A percentile compares a stretch with the other conserved stretches of the same genome.
Evolutionary conservation across 2,888 invertebrate genomes (phyloP).

Genomic region (Eremobia ochroleuca): DNA sequence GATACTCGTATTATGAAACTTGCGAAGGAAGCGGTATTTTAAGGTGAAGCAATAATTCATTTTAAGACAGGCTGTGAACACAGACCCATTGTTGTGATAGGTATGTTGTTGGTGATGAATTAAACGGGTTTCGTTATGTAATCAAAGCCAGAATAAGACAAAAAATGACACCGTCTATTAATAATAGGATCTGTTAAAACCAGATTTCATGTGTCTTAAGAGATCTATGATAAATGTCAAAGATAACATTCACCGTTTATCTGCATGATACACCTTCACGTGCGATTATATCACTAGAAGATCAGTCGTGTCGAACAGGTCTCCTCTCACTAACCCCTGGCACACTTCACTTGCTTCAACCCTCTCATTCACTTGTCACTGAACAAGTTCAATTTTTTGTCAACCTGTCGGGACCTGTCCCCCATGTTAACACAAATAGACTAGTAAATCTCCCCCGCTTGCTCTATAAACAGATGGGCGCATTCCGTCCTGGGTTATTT

Average conservation of each 20-base stretch:
- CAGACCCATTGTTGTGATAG: neutral
- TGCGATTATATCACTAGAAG: constrained; percentile 10
- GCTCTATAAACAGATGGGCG: constrained; percentile 87
- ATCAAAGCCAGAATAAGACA: constrained; percentile 13
- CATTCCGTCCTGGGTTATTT: constrained; percentile 85
- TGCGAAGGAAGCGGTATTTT: neutral
- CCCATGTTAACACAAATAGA: constrained; percentile 76
- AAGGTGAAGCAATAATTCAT: constrained; percentile 27
- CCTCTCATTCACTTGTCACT: constrained; percentile 66
- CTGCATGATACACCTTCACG: neutral
- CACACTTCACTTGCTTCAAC: constrained; percentile 65
- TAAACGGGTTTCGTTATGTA: constrained; percentile 20
- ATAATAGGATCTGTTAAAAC: constrained; percentile 6
- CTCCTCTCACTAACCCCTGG: constrained; percentile 51
- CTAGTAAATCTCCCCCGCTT: constrained; percentile 84
- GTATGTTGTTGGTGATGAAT: neutral
- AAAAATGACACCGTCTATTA: constrained; percentile 25
- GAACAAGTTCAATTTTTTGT: constrained; percentile 72
- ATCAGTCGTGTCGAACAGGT: neutral
- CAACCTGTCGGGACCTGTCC: constrained; percentile 82
- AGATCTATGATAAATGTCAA: constrained; percentile 4
- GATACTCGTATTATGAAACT: constrained; percentile 37
- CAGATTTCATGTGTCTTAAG: neutral
- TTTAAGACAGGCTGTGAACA: neutral
- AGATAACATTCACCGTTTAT: constrained; percentile 8